Evolutionary conservation across 2,888 invertebrate genomes (phyloP), one percentile per base, ranked within the genome.

Genomic region (Eupithecia exiguata): DNA sequence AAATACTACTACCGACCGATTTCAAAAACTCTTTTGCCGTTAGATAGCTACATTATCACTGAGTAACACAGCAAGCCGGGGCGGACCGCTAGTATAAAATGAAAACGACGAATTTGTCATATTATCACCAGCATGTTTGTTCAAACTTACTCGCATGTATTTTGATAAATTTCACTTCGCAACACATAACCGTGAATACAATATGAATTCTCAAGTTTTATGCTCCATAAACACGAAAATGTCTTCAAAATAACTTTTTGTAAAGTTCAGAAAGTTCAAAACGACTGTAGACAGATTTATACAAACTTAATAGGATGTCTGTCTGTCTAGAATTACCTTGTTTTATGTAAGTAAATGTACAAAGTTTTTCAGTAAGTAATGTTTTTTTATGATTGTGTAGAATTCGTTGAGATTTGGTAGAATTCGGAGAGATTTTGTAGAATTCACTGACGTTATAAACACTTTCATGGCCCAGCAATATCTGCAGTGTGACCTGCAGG

Each of bases 281-380:
- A 36, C 38, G 36, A 63, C 53, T 53, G 35, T 43, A 69, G 69
- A 72, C 69, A 53, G 38, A 72, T 65, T 72, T 68, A 43, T 65
- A 35, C 5, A 62, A n/a, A 21, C 30, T n/a, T 25, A 53, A 16
- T 68, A 40, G 43, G 67, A 35, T 53, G 49, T 63, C 49, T 69
- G 58, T 71, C 53, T 66, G 36, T 62, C 21, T 53, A 12, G 21
- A 53, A 53, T 53, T 21, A 12, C 53, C 21, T 53, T 53, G 53
- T 21, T 53, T 53, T 21, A 61, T 63, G 35, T n/a, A 12, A 63
- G 58, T 69, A 58, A 43, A 74, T 38, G 36, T 43, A 12, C 25
- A 49, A 18, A 65, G 35, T 35, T 62, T 35, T 62, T 21, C 21
- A 9, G 21, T 21, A 21, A 0, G 21, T 21, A 10, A 53, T n/a